Evolutionary conservation across 1,140 invertebrate species (phyloP), one percentile per base, ranked within the genome.

Genomic region (Vanessa tameamea): DNA sequence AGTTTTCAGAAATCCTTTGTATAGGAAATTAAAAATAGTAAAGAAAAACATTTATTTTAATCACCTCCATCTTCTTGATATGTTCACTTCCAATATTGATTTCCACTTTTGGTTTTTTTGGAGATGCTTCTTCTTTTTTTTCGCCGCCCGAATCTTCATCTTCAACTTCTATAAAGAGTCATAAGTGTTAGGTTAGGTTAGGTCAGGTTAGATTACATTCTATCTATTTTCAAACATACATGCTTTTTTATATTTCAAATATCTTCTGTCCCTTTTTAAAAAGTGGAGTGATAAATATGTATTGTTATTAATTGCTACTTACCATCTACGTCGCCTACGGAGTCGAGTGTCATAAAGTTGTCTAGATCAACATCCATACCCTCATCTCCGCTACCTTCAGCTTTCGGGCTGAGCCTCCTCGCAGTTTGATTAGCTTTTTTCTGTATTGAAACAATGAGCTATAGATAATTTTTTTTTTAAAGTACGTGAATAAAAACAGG

Each of bases 311-410:
- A 43, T 2, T 20, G 4, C 51, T 51, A 74, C 79, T 87, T 92
- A 95, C 95, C 96, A 92, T 97, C 96, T 20, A 96, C 96, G 90
- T 96, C 96, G n/a, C 96, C 96, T 20, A 97, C 96, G 20, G 96
- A 97, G 89, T 97, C 96, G 11, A 97, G 93, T 37, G 96, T 97
- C 93, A 97, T 96, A 80, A 97, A 97, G 84, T 97, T 97, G 66
- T 97, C 96, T 59, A 97, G 93, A 93, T 97, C 96, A 5, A 96
- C 94, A 86, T 96, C 96, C 82, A 95, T 95, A 64, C 96, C 95
- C 75, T 96, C 96, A 80, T 95, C 95, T 2, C 91, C 95, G 78
- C 95, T 96, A 15, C 92, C 94, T 73, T 95, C 94, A 31, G 84
- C 87, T 50, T 90, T 91, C 0, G 89, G 88, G 50, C 92, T 93